Percentiles rank a stretch among this genome's conserved stretches.
Evolutionary conservation across 2,888 invertebrate species (phyloP).

Genomic region (Coleophora flavipennella): DNA sequence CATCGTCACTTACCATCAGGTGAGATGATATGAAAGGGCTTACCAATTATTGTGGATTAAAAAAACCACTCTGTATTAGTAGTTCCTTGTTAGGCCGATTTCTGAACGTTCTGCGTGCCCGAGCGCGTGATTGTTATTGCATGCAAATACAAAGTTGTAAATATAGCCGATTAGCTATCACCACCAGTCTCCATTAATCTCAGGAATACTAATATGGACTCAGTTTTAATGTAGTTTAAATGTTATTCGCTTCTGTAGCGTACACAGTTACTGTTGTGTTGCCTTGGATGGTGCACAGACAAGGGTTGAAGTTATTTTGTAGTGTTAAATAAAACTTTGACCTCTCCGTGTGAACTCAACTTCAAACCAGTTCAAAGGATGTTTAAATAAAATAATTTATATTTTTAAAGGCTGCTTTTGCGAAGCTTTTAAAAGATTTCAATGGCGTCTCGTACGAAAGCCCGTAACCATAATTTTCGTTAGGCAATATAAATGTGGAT

Average conservation of each 20-base stretch:
- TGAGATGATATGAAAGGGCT: no score
- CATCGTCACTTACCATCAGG: no score
- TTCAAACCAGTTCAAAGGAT: no score
- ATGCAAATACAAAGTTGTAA: conserved; percentile 54
- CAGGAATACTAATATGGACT: conserved; percentile 25
- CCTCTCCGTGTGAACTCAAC: no score
- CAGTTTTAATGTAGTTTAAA: conserved; percentile 25
- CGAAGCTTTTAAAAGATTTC: conserved; percentile 36
- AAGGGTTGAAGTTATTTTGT: no score
- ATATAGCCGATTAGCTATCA: conserved; percentile 52
- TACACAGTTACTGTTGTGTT: conserved; percentile 11
- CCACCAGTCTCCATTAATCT: conserved; percentile 47
- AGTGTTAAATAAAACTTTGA: no score
- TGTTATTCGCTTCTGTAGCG: conserved; percentile 21
- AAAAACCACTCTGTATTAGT: conserved; percentile 22
- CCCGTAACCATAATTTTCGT: conserved; percentile 48
- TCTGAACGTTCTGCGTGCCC: conserved; percentile 46
- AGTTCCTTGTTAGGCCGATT: conserved; percentile 54
- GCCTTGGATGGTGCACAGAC: conserved; percentile 4
- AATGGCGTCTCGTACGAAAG: conserved; percentile 40
- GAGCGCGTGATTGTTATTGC: conserved; percentile 47
- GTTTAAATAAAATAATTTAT: no score
- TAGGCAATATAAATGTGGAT: conserved; percentile 52
- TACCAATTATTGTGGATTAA: no score
- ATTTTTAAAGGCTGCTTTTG: conserved; percentile 17